Base-by-base conservation (phyloP, 2,888 invertebrate species). In the Eupithecia vulgata region DNA sequence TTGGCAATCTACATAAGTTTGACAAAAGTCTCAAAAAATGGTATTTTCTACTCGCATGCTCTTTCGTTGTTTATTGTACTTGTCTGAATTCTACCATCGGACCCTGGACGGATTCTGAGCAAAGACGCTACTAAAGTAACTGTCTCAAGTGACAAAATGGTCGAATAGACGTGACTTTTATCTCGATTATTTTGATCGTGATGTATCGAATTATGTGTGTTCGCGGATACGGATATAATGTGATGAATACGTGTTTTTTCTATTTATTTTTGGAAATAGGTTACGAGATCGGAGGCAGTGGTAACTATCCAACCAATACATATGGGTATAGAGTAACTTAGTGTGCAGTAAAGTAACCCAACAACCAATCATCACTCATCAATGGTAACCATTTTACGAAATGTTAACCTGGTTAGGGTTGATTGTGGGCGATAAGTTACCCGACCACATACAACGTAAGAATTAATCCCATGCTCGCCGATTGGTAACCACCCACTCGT, bases 31-130 rank as follows among this genome's bases (percentile, higher is more conserved):
- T 42, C 65, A 52, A 70, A 30, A 65, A 72, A 62, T 75, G 76
- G 80, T 81, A 12, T 57, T 25, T 8, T 81, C 79, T 79, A 79
- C 90, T 87, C 90, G 92, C 91, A 93, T 92, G 91, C 89, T 92
- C 91, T 92, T 92, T 92, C 90, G 91, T 89, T 90, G 87, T 87
- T 88, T 88, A 88, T 82, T 88, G 81, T 85, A 85, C 87, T 88
- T 88, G 86, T 84, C 85, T 70, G 70, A 73, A 68, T 42, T 70
- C 67, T 45, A 85, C 85, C 86, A 89, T 85, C 86, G 87, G 84
- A 82, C 78, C 70, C 42, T 78, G 78, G 79, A 84, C 85, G 86
- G 87, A 88, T 85, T 81, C 86, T 89, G 89, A 90, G 87, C 89
- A 88, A 70, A 42, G 35, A 59, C 37, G 62, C n/a, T 42, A 34